A percentile compares a stretch with the other conserved stretches of the same genome.
These are phyloP conservation scores for Corvus moneduloides DNA, from an alignment of 2,113 vertebrate genomes.

Conservation along the genomic window DNA sequence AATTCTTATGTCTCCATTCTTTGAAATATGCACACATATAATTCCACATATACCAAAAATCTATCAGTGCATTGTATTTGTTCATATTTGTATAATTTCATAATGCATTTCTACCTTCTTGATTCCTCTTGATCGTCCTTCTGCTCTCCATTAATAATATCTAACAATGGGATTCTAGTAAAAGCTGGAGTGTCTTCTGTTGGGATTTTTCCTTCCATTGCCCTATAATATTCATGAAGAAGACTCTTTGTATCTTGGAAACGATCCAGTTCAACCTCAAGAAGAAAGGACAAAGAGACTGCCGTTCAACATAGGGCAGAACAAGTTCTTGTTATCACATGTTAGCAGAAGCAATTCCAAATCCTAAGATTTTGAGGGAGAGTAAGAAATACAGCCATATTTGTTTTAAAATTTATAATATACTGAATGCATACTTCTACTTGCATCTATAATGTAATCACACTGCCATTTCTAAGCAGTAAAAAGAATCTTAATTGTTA, in stretches of 20 bases:
- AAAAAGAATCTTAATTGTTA: not conserved
- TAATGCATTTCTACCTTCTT: slow-evolving; percentile 7
- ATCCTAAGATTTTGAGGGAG: not conserved
- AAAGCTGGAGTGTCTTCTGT: slow-evolving; percentile 52
- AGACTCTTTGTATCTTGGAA: slow-evolving; percentile 84
- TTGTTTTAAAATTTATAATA: not conserved
- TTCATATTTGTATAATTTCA: not conserved
- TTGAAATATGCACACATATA: not conserved
- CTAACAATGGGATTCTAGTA: slow-evolving; percentile 74
- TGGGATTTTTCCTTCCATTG: slow-evolving; percentile 76
- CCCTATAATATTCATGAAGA: slow-evolving; percentile 84
- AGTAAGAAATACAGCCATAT: not conserved
- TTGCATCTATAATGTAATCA: not conserved
- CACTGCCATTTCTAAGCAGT: not conserved
- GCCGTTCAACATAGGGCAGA: not conserved
- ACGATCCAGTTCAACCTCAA: slow-evolving; percentile 85
- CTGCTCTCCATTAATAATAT: slow-evolving; percentile 19
- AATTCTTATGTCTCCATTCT: not conserved
- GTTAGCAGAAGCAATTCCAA: not conserved
- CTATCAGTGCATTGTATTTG: not conserved
- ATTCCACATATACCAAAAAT: not conserved
- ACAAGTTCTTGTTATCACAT: not conserved
- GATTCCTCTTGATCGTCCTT: slow-evolving; percentile 23
- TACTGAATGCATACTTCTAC: not conserved
- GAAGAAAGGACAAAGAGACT: not conserved